These are phyloP conservation scores for Scaptomyza cyrtandrae DNA, from an alignment of 2,888 invertebrate genomes.

Conservation along the genomic window DNA sequence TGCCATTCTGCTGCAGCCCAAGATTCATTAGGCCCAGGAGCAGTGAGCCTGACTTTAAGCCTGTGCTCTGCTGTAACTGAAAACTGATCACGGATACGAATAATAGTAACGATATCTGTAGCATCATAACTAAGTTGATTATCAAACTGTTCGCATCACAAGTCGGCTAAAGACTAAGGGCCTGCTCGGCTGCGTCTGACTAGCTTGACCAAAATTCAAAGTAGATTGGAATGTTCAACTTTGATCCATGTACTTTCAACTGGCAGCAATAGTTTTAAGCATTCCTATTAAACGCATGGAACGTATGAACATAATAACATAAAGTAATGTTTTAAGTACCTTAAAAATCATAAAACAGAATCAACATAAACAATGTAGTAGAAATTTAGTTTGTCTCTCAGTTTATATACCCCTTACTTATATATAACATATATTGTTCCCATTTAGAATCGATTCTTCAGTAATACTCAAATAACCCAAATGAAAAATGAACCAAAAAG, in stretches of 20 bases:
- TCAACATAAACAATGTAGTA: background rate
- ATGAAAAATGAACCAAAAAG: background rate
- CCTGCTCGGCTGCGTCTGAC: background rate
- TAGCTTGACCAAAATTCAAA: too few relatives aligned
- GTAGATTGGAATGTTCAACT: background rate
- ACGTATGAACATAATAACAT: background rate
- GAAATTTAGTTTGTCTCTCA: too few relatives aligned
- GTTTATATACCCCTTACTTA: too few relatives aligned
- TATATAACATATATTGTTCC: too few relatives aligned
- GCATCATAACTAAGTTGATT: background rate
- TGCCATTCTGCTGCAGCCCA: background rate
- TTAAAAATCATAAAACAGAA: background rate
- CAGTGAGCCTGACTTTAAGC: slow-evolving; percentile 23
- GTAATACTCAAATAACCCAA: background rate
- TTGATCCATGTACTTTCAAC: slow-evolving; percentile 1
- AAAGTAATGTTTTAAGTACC: background rate
- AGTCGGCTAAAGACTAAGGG: background rate
- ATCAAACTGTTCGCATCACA: background rate
- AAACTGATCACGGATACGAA: background rate
- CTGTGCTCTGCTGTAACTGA: background rate
- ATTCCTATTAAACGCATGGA: background rate
- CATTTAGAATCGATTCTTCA: too few relatives aligned
- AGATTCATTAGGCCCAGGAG: slow-evolving; percentile 28
- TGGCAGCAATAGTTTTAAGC: background rate
- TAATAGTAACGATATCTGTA: background rate